Evolutionary conservation across 2,797 vertebrate genomes (phyloP).

Genomic region (Tangara arthus): DNA sequence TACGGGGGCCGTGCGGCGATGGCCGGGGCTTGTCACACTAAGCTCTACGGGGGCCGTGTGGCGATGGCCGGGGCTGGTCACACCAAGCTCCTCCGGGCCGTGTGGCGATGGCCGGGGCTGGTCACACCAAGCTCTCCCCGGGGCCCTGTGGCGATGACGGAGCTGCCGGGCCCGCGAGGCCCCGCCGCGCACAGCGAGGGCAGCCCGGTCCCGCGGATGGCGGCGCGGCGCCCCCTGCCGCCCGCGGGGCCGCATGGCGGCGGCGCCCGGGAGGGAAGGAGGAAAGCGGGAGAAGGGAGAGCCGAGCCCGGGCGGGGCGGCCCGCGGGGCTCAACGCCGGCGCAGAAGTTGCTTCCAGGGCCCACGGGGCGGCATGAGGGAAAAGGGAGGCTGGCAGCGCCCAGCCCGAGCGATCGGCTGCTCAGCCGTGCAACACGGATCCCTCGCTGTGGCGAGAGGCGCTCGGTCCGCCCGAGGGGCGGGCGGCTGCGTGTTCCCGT

Average conservation of each 20-base stretch:
- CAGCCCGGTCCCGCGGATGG: neutral
- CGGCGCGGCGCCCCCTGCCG: neutral
- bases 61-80: neutral
- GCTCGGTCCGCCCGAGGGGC: neutral
- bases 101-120: neutral
- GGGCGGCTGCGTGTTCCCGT: neutral
- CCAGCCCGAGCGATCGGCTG: neutral
- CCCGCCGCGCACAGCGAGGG: neutral
- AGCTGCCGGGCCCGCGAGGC: neutral
- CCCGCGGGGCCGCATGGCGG: neutral
- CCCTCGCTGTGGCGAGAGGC: fast-evolving
- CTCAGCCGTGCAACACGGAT: neutral
- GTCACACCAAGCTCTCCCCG: too few species aligned
- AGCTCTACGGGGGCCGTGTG: neutral
- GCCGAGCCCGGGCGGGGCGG: neutral
- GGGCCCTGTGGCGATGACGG: too few species aligned
- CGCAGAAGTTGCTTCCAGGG: neutral
- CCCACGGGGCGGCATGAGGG: fast-evolving
- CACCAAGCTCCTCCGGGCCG: too few species aligned
- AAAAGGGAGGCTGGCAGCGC: neutral
- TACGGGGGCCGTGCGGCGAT: too few species aligned
- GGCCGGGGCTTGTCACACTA: too few species aligned
- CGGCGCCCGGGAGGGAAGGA: neutral
- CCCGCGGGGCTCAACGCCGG: neutral
- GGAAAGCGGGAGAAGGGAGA: neutral